Evolutionary conservation across 1,140 invertebrate genomes (phyloP).

Genomic region (Teleopsis dalmanni): DNA sequence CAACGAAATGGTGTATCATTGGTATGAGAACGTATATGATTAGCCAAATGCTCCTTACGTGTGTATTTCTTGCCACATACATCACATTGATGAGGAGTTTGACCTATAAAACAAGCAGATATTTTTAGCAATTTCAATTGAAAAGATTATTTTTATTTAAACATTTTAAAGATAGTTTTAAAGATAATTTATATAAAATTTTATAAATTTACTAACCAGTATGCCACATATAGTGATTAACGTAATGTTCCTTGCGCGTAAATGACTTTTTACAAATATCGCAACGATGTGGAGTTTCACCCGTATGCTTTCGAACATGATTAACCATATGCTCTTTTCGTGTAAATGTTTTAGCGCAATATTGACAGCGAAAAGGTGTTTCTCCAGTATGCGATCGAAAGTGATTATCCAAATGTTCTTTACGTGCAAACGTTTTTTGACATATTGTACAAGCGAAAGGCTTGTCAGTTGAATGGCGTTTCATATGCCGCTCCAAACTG

Average conservation of each 20-base stretch:
- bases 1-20: conserved; percentile 74
- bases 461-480: conserved; percentile 70
- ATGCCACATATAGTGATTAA: conserved; percentile 78
- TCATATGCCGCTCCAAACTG: conserved; percentile 63
- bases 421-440: conserved; percentile 78
- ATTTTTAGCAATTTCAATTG: no score
- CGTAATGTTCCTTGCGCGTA: conserved; percentile 71
- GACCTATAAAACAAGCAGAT: conserved; percentile 32
- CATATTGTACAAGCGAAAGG: conserved; percentile 75
- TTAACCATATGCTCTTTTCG: conserved; percentile 79
- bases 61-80: conserved; percentile 73
- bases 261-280: conserved; percentile 82
- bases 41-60: conserved; percentile 75
- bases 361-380: conserved; percentile 62
- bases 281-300: conserved; percentile 77
- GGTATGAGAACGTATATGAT: conserved; percentile 70
- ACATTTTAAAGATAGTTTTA: no score
- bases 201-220: conserved; percentile 54
- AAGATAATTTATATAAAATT: no score
- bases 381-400: conserved; percentile 79
- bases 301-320: conserved; percentile 79
- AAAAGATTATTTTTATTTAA: neutral
- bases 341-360: conserved; percentile 81
- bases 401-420: conserved; percentile 77
- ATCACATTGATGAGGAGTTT: conserved; percentile 43